phyloP scores from a whole-genome alignment of 2,888 invertebrate genomes.

The Apotomis turbidana region DNA sequence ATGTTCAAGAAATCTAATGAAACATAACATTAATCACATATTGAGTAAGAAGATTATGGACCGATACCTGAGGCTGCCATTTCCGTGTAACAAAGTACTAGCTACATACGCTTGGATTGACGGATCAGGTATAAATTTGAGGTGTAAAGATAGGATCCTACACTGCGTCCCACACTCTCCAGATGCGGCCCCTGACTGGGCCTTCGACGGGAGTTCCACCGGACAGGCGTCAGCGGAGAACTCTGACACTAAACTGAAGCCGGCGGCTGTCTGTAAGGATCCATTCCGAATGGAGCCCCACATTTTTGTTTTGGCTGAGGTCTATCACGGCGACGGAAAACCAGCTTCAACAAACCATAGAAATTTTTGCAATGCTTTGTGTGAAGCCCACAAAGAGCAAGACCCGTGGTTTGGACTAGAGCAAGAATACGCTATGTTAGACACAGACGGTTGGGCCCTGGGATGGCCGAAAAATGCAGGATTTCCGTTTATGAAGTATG shows the following conservation, averaged over 20 bases:
- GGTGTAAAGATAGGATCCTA: conserved; percentile 87
- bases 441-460: conserved; percentile 93
- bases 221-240: conserved; percentile 92
- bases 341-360: conserved; percentile 90
- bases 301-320: conserved; percentile 93
- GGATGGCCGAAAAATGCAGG: conserved; percentile 98
- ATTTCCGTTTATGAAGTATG: conserved; percentile 94
- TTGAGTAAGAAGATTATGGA: conserved; percentile 77
- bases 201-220: conserved; percentile 96
- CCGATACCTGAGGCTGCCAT: conserved; percentile 82
- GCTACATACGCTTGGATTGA: conserved; percentile 92
- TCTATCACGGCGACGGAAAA: conserved; percentile 88
- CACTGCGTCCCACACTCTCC: conserved; percentile 84
- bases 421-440: conserved; percentile 95
- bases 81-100: conserved; percentile 84
- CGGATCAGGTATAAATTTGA: conserved; percentile 88
- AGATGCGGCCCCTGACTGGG: conserved; percentile 89
- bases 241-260: conserved; percentile 94
- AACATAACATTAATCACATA: conserved; percentile 75
- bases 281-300: conserved; percentile 95
- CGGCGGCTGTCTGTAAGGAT: conserved; percentile 94
- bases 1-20: conserved; percentile 59
- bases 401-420: conserved; percentile 97
- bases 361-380: conserved; percentile 87
- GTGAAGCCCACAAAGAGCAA: conserved; percentile 86